These are phyloP conservation scores for Aspidapion aeneum DNA, from an alignment of 2,888 invertebrate genomes.

Conservation along the genomic window DNA sequence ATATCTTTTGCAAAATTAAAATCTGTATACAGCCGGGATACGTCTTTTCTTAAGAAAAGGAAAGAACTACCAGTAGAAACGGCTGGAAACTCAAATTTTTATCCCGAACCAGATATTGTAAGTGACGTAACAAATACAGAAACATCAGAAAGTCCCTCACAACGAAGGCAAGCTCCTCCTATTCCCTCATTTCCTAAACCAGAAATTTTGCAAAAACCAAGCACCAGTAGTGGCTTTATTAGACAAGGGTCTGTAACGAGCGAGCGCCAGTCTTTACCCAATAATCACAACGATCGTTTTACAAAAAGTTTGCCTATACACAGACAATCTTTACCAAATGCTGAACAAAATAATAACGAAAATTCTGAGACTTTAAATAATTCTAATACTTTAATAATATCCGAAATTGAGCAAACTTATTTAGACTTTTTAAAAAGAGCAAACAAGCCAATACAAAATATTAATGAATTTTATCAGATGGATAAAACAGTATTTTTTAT, in stretches of 20 bases:
- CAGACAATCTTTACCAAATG: neutral
- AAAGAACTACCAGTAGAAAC: neutral
- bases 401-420: slow-evolving; percentile 10
- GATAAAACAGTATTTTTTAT: slow-evolving; percentile 20
- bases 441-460: slow-evolving; percentile 6
- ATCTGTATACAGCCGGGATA: slow-evolving; percentile 15
- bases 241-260: neutral
- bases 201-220: neutral
- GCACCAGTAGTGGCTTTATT: neutral
- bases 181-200: neutral
- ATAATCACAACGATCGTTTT: neutral
- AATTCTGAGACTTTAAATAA: neutral
- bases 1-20: slow-evolving; percentile 21
- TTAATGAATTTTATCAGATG: slow-evolving; percentile 17
- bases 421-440: slow-evolving; percentile 7
- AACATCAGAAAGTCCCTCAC: neutral
- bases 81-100: slow-evolving; percentile 1
- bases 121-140: slow-evolving; percentile 7
- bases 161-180: neutral
- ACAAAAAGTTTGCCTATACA: neutral
- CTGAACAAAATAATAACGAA: neutral
- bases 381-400: neutral
- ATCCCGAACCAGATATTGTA: slow-evolving; percentile 13
- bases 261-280: neutral
- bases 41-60: slow-evolving; percentile 6